phyloP scores from a whole-genome alignment of 1,140 invertebrate genomes.

The Papilio glaucus region DNA sequence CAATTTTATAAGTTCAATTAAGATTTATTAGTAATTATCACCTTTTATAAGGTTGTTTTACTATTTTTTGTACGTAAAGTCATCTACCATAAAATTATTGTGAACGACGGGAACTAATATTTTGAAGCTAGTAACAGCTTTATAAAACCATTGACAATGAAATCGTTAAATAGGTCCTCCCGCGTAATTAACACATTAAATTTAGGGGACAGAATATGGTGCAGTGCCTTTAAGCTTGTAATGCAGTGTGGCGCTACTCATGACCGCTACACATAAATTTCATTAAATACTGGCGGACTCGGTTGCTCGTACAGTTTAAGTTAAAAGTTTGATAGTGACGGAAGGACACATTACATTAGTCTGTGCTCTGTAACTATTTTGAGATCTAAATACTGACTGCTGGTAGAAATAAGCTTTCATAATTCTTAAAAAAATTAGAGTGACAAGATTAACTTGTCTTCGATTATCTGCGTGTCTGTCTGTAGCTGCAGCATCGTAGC shows the following conservation, averaged over 20 bases:
- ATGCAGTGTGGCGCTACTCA: conserved; percentile 25
- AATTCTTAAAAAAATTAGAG: no score
- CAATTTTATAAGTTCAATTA: no score
- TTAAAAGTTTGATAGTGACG: conserved; percentile 15
- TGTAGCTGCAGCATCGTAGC: no score
- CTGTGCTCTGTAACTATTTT: neutral
- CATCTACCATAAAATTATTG: no score
- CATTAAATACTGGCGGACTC: conserved; percentile 14
- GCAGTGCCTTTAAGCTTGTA: conserved; percentile 24
- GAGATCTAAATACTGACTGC: neutral
- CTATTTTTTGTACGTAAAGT: no score
- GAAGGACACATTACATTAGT: neutral
- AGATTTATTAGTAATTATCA: no score
- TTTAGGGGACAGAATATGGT: conserved; percentile 14
- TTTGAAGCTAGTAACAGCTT: neutral
- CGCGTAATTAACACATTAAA: conserved; percentile 11
- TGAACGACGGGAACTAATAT: no score
- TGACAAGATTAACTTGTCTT: no score
- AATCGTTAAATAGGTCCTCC: neutral
- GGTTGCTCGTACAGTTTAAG: neutral
- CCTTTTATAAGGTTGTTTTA: no score
- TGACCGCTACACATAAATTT: conserved; percentile 27
- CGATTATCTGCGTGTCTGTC: no score
- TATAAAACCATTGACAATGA: neutral
- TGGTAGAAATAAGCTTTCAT: neutral